Evolutionary conservation across 2,113 vertebrate species (phyloP), one percentile per base, ranked within the genome.

Genomic region (Rhinolophus ferrumequinum): DNA sequence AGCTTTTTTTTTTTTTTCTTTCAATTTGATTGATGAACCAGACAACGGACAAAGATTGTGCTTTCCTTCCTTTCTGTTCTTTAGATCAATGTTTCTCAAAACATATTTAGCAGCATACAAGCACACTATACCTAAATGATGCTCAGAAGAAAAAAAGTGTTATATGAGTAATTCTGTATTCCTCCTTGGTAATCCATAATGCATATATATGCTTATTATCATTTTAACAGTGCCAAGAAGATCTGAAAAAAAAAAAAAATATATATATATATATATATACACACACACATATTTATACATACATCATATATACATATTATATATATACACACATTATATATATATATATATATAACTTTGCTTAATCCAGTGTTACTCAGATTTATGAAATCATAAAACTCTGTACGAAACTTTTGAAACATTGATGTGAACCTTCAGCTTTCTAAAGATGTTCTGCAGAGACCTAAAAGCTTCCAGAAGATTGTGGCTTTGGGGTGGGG

Each of bases 181-280:
- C 13, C 22, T 58, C 60, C 33, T 72, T 58, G 19, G 60, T 77
- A 28, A 58, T 14, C 3, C 8, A 3, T 35, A 77, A 64, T 50
- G 3, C 47, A 50, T 50, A 50, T 50, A 50, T 50, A 50, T 24
- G 38, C 21, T 41, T 66, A 73, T 41, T 52, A 75, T 75, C n/a
- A 82, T 83, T 93, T 75, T 96, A 90, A 93, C 85, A 86, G 38
- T 76, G 77, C 33, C 54, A 93, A 38, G 22, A 64, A 86, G 24
- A 82, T 14, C 41, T 44, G 41, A 44, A 44, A n/a, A n/a, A n/a
- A n/a, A n/a, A n/a, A n/a, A n/a, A n/a, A 41, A 4, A 41, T 41
- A 41, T 5, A 41, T 41, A 41, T 47, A 47, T 47, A 47, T 8
- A 47, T 47, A 47, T 47, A 50, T 50, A 50, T 50, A 50, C 13